These are phyloP conservation scores for Poeciliopsis paucimaculata DNA, from an alignment of 2,797 vertebrate species.

Conservation along the genomic window DNA sequence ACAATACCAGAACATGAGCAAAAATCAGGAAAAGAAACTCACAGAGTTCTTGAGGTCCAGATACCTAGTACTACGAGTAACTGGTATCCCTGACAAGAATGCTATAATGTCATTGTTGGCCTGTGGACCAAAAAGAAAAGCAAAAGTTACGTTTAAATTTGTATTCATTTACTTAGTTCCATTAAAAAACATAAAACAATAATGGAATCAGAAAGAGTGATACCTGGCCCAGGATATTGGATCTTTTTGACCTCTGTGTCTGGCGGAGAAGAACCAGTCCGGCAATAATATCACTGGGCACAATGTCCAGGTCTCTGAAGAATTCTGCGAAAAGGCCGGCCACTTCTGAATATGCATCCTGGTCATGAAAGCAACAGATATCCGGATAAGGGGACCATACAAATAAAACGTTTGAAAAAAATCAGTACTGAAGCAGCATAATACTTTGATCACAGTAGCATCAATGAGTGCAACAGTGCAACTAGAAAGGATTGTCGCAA, in stretches of 20 bases:
- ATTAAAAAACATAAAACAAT: background rate
- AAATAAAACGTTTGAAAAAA: background rate
- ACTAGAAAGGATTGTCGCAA: background rate
- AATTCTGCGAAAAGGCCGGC: conserved; percentile 98
- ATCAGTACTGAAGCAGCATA: background rate
- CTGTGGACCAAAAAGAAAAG: conserved; percentile 71
- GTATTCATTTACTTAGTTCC: background rate
- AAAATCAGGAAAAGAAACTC: conserved; percentile 67
- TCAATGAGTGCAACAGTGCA: background rate
- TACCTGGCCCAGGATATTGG: conserved; percentile 93
- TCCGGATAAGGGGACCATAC: conserved; percentile 10
- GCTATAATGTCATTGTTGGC: conserved; percentile 98
- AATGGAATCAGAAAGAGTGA: background rate
- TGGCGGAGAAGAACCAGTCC: conserved; percentile 96
- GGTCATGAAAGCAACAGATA: conserved; percentile 25
- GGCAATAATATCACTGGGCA: conserved; percentile 98
- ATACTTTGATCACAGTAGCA: background rate
- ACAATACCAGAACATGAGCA: background rate
- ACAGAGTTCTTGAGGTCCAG: conserved; percentile 97
- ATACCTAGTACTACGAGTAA: conserved; percentile 96
- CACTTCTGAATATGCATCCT: conserved; percentile 99
- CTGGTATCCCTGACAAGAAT: conserved; percentile 98
- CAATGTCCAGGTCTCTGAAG: conserved; percentile 98
- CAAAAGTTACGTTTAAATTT: background rate
- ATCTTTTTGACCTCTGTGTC: conserved; percentile 94